These are phyloP conservation scores for Pterocles burchelli DNA, from an alignment of 2,113 vertebrate genomes.

Conservation along the genomic window DNA sequence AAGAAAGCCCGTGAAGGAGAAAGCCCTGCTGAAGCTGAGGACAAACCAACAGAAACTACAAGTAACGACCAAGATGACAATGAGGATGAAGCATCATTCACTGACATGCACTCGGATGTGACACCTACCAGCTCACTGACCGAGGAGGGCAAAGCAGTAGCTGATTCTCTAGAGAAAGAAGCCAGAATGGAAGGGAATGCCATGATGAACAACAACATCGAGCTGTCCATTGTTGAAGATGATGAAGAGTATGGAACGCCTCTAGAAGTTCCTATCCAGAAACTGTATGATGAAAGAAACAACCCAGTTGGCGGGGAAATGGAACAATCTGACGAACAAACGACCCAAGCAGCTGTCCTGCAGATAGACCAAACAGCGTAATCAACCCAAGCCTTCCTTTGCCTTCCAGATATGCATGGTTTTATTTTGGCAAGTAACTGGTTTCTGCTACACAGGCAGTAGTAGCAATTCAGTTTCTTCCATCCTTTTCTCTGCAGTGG, in stretches of 20 bases:
- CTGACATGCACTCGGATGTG: constrained; percentile 69
- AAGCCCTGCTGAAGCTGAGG: constrained; percentile 45
- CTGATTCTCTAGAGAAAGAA: constrained; percentile 28
- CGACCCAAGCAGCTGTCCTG: constrained; percentile 62
- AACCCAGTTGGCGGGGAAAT: background rate
- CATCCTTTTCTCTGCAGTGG: background rate
- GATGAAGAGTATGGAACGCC: constrained; percentile 64
- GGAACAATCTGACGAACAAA: constrained; percentile 60
- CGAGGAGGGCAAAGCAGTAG: constrained; percentile 43
- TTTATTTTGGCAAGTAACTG: background rate
- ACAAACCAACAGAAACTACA: constrained; percentile 2
- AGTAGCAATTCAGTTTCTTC: background rate
- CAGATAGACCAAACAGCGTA: constrained; percentile 70
- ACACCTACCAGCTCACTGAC: constrained; percentile 53
- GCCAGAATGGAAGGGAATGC: constrained; percentile 33
- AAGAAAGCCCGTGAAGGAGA: constrained; percentile 86
- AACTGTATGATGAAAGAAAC: constrained; percentile 48
- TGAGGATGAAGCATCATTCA: constrained; percentile 57
- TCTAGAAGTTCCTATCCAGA: constrained; percentile 58
- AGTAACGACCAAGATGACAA: constrained; percentile 15
- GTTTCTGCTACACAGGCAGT: background rate
- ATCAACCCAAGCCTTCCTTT: background rate
- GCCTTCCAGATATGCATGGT: fast-evolving
- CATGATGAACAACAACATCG: constrained; percentile 66
- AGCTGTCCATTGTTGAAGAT: constrained; percentile 78